Base-by-base conservation (phyloP, 2,797 vertebrate genomes). In the Bradypodion ventrale region DNA sequence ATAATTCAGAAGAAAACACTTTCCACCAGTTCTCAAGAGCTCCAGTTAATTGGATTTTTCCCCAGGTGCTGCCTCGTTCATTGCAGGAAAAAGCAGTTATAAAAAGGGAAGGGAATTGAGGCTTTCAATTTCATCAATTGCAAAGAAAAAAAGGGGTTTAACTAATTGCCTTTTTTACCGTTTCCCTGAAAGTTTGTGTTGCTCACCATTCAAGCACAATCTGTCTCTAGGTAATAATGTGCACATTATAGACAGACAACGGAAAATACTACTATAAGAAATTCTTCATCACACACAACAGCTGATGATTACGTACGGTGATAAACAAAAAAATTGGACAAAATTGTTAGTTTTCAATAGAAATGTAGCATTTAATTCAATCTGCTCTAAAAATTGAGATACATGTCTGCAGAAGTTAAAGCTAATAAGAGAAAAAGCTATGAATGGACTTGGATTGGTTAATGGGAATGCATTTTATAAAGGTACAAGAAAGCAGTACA, bases 1-100 rank as follows among this genome's bases (percentile, higher is more conserved):
- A 82, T 88, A 93, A 91, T 91, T 84, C 89, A 92, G 83, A 85
- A 85, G 56, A 29, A 77, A 87, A 84, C 59, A 78, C 59, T 44
- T 84, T 32, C 87, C 69, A 65, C 52, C 59, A 56, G 40, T 62
- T 63, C 88, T 88, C 86, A 90, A 90, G 89, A 90, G 72, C 69
- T 81, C 79, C 70, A 75, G 87, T 85, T 94, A 89, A 93, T 93
- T 85, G 92, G 85, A 79, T 93, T 92, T 82, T 82, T 92, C 90
- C 86, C 83, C 89, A 92, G 92, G 91, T 93, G 87, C 87, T 88
- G 78, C 90, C 84, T 90, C 86, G 86, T 83, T 91, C 90, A 85
- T 91, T 93, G 78, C 86, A 87, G 66, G 29, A 91, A 83, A 76
- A 86, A 91, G 87, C 85, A 65, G 73, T 68, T 46, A 70, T 46